Percentiles rank a stretch among this genome's conserved stretches.
Evolutionary conservation across 92 coral and sea anemone species (phyloP).

Genomic region (Anthopleura xanthogrammica): DNA sequence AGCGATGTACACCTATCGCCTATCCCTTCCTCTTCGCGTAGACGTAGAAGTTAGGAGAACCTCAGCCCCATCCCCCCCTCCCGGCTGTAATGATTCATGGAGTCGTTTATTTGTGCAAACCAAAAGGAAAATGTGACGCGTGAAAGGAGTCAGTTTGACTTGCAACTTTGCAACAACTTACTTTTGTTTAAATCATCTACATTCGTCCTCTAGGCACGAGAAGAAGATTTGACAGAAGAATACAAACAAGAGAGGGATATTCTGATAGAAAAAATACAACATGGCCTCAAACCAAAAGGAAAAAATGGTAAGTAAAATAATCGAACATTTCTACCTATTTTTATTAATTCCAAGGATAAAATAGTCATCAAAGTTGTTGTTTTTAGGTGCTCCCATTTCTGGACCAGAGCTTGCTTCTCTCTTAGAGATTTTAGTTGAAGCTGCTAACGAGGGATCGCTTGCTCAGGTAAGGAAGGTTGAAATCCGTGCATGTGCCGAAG

Average conservation of each 20-base stretch:
- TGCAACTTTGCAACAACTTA: background rate
- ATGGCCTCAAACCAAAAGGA: constrained; percentile 54
- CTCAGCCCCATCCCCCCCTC: too few species aligned
- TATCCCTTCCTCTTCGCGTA: background rate
- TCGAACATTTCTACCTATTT: background rate
- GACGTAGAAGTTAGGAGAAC: too few species aligned
- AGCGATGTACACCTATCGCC: background rate
- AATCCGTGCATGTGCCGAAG: background rate
- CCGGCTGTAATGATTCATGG: too few species aligned
- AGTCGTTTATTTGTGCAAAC: too few species aligned
- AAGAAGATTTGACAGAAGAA: constrained; percentile 58
- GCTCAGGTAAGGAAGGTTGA: constrained; percentile 45
- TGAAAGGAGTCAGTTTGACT: too few species aligned
- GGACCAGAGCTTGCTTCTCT: constrained; percentile 70
- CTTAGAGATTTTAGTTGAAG: constrained; percentile 63
- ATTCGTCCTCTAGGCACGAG: constrained; percentile 44
- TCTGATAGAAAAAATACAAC: constrained; percentile 27
- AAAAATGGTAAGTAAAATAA: constrained; percentile 51
- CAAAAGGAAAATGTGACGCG: too few species aligned
- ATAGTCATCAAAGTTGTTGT: background rate
- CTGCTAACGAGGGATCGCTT: constrained; percentile 71
- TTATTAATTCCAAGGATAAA: background rate
- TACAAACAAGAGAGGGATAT: constrained; percentile 57
- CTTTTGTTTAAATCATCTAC: background rate
- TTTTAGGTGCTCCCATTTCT: constrained; percentile 48